phyloP scores from a whole-genome alignment of 2,888 invertebrate species.

The Tachina fera region DNA sequence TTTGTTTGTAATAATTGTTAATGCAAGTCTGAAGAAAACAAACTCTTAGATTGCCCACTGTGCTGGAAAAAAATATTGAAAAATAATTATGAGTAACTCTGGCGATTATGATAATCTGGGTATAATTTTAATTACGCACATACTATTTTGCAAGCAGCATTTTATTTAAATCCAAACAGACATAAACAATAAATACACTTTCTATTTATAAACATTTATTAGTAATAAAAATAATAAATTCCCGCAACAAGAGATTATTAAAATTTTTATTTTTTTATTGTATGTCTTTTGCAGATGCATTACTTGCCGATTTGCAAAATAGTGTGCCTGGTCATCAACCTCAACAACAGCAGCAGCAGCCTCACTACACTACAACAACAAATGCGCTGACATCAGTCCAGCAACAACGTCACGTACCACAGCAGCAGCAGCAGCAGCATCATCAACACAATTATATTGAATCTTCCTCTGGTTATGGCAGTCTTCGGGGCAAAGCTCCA shows the following conservation, averaged over 20 bases:
- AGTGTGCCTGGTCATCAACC: slow-evolving; percentile 88
- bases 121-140: slow-evolving; percentile 61
- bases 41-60: background rate
- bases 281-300: slow-evolving; percentile 88
- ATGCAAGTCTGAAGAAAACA: background rate
- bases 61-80: slow-evolving; percentile 4
- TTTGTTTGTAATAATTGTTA: slow-evolving; percentile 36
- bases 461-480: slow-evolving; percentile 87
- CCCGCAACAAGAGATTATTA: slow-evolving; percentile 47
- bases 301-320: slow-evolving; percentile 97
- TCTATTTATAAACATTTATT: slow-evolving; percentile 60
- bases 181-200: slow-evolving; percentile 13
- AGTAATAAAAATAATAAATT: slow-evolving; percentile 47
- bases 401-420: slow-evolving; percentile 73
- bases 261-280: slow-evolving; percentile 25
- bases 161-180: slow-evolving; percentile 10
- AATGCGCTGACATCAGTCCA: slow-evolving; percentile 81
- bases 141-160: background rate
- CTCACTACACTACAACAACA: slow-evolving; percentile 52
- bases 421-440: slow-evolving; percentile 59
- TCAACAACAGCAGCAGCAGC: slow-evolving; percentile 63
- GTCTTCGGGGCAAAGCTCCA: slow-evolving; percentile 87
- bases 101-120: slow-evolving; percentile 81
- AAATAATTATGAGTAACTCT: slow-evolving; percentile 76
- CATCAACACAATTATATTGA: slow-evolving; percentile 77